These are phyloP conservation scores for Ispidina lecontei DNA, from an alignment of 2,797 vertebrate species.

Conservation along the genomic window DNA sequence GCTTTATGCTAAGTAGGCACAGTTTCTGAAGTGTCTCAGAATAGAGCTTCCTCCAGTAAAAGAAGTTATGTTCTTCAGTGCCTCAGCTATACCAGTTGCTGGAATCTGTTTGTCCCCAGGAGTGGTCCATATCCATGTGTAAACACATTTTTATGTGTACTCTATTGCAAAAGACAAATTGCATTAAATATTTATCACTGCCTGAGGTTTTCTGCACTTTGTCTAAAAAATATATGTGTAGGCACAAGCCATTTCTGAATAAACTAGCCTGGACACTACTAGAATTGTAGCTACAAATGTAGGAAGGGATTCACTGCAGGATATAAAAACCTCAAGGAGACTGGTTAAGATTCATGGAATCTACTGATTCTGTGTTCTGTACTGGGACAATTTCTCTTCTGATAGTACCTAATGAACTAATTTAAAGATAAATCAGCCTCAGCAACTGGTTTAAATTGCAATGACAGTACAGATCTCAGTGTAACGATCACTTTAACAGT, in stretches of 20 bases:
- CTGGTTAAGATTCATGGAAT: not conserved
- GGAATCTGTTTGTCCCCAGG: not conserved
- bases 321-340: not conserved
- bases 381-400: not conserved
- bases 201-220: not conserved
- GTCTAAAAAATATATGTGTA: not conserved
- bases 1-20: not conserved
- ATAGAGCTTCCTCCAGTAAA: not conserved
- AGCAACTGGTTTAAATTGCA: not conserved
- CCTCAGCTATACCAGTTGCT: not conserved
- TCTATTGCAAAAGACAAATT: not conserved
- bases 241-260: not conserved
- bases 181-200: not conserved
- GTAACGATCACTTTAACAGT: not conserved
- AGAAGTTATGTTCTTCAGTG: not conserved
- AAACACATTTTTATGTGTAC: not conserved
- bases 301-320: not conserved
- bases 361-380: not conserved
- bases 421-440: not conserved
- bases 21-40: constrained; percentile 9
- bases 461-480: not conserved
- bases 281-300: not conserved
- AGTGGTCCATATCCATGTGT: not conserved
- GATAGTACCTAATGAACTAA: not conserved
- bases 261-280: not conserved